These are phyloP conservation scores for Hydropotes inermis DNA, from an alignment of 2,113 vertebrate genomes.

Conservation along the genomic window DNA sequence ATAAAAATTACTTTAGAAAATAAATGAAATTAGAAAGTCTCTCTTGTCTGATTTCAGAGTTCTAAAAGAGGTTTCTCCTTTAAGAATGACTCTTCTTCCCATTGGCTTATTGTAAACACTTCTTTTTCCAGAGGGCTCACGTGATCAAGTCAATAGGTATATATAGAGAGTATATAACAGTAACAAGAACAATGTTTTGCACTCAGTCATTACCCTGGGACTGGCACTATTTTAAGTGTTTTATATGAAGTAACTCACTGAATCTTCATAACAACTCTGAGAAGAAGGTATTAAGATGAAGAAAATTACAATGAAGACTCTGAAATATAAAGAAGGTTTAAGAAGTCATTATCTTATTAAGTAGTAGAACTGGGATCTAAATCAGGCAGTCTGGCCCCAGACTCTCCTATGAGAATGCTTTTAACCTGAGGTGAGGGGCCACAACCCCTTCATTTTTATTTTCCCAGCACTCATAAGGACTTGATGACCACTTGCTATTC, in stretches of 20 bases:
- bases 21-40: neutral
- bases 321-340: neutral
- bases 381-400: neutral
- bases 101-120: neutral
- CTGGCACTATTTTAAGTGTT: neutral
- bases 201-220: neutral
- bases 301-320: neutral
- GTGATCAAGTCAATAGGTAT: neutral
- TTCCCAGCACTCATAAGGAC: neutral
- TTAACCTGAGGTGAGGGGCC: neutral
- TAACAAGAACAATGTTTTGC: neutral
- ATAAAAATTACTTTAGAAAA: neutral
- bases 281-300: constrained; percentile 8
- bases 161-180: neutral
- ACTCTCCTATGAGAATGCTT: neutral
- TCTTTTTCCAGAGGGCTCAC: neutral
- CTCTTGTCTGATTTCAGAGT: neutral
- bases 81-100: neutral
- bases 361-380: neutral
- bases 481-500: neutral
- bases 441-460: neutral
- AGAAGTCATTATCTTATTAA: neutral
- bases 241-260: neutral
- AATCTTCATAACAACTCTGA: neutral
- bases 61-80: neutral